phyloP scores from a whole-genome alignment of 2,113 vertebrate species.

The Garra rufa region DNA sequence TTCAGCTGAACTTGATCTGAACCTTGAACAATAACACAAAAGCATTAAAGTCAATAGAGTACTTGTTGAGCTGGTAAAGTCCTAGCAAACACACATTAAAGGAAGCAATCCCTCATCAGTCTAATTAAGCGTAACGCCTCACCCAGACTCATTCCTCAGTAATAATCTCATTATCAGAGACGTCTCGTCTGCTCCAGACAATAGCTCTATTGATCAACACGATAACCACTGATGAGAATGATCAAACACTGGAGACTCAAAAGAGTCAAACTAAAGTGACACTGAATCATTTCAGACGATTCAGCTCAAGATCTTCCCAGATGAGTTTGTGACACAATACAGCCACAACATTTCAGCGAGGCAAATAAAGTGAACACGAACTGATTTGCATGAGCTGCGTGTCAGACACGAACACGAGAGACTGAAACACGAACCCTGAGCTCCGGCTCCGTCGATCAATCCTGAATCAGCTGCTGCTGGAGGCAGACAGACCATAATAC shows the following conservation, averaged over 20 bases:
- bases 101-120: background rate
- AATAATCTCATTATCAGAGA: background rate
- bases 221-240: background rate
- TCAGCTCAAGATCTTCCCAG: too few species aligned
- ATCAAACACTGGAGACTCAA: background rate
- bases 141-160: background rate
- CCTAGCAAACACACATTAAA: background rate
- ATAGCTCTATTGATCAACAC: background rate
- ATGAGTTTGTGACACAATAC: background rate
- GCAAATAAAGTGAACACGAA: background rate
- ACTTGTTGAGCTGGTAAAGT: too few species aligned
- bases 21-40: too few species aligned
- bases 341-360: background rate
- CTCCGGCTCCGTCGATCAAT: background rate
- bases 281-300: background rate
- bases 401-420: background rate
- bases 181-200: background rate
- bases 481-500: slow-evolving; percentile 51
- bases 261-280: background rate
- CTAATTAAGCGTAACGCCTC: background rate
- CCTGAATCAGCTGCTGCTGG: background rate
- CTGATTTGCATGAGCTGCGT: background rate
- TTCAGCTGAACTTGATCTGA: too few species aligned
- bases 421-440: background rate
- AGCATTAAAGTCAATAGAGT: too few species aligned